Evolutionary conservation across 2,888 invertebrate species (phyloP), one percentile per base, ranked within the genome.

Genomic region (Ditula angustiorana): DNA sequence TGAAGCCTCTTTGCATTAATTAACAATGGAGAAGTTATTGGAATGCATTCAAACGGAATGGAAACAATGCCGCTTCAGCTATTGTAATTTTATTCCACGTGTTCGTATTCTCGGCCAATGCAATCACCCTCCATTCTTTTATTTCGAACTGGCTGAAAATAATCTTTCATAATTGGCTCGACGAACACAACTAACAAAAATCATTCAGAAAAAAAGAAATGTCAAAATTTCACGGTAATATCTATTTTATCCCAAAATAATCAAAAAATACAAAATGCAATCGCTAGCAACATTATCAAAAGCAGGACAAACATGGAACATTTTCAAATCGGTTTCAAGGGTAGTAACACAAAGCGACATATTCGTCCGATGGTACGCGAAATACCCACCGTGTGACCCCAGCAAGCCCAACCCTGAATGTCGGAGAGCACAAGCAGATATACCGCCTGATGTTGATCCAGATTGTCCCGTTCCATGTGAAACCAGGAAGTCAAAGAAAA

Each of bases 391-490:
- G 0, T 63, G 63, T 46, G 57, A 63, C 19, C 37, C 63, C 33
- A 21, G 21, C 1, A 46, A 24, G 13, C 41, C 24, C 2, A 63
- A 24, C 30, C 78, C 79, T 37, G 82, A 66, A 7, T 90, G 90
- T 69, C 80, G 86, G 47, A 78, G 80, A 67, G 91, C 90, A 13
- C 55, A 80, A 44, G 85, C 73, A 8, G 90, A 90, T 60, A 85
- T 88, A 10, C 80, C 86, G 4, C 74, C 82, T 8, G 71, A 80
- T 3, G 71, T 68, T 0, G 87, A 89, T 61, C 79, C 81, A 0
- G 66, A 76, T 1, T 89, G 89, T 65, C 82, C 84, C 1, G 44
- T 75, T 41, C 76, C 82, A 3, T 87, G 86, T 69, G 77, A 81
- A 16, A 80, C 80, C 57, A 73, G 74, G 41, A 74, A 71, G 21